These are phyloP conservation scores for Paguma larvata DNA, from an alignment of 2,797 vertebrate genomes.

Conservation along the genomic window DNA sequence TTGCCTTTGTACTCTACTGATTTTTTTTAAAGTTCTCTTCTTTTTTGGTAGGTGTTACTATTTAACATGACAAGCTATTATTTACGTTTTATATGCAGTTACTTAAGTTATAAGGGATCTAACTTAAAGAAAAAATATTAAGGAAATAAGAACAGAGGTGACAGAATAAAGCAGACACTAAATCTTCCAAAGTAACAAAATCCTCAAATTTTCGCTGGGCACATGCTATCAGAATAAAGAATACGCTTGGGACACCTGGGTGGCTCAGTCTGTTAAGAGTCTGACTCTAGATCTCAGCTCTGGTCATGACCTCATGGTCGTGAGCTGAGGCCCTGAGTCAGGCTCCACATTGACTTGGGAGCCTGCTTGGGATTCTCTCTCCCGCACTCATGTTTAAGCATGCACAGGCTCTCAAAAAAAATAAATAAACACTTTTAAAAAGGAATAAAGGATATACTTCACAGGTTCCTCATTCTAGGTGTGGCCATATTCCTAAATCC, in stretches of 20 bases:
- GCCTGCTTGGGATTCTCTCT: too few relatives aligned
- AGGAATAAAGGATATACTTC: slow-evolving; percentile 19
- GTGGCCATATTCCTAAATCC: neutral
- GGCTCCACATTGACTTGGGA: too few relatives aligned
- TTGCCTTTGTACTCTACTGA: neutral
- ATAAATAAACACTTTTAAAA: too few relatives aligned
- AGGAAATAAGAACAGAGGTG: neutral
- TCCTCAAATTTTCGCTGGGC: neutral
- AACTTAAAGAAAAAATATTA: slow-evolving; percentile 53
- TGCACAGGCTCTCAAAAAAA: too few relatives aligned
- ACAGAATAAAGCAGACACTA: slow-evolving; percentile 1
- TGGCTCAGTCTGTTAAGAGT: too few relatives aligned
- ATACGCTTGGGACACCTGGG: neutral
- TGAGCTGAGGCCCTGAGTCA: too few relatives aligned
- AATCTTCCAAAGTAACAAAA: slow-evolving; percentile 25
- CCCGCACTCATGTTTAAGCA: too few relatives aligned
- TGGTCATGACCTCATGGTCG: too few relatives aligned
- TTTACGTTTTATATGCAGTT: neutral
- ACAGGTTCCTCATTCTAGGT: neutral
- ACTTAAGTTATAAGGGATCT: neutral
- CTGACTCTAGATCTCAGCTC: too few relatives aligned
- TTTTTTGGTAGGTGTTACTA: slow-evolving; percentile 10
- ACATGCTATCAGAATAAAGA: slow-evolving; percentile 6
- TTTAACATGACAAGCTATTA: slow-evolving; percentile 1
- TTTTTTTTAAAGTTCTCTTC: neutral